Evolutionary conservation across 2,888 invertebrate species (phyloP), one percentile per base, ranked within the genome.

Genomic region (Trypoxylon attenuatum): DNA sequence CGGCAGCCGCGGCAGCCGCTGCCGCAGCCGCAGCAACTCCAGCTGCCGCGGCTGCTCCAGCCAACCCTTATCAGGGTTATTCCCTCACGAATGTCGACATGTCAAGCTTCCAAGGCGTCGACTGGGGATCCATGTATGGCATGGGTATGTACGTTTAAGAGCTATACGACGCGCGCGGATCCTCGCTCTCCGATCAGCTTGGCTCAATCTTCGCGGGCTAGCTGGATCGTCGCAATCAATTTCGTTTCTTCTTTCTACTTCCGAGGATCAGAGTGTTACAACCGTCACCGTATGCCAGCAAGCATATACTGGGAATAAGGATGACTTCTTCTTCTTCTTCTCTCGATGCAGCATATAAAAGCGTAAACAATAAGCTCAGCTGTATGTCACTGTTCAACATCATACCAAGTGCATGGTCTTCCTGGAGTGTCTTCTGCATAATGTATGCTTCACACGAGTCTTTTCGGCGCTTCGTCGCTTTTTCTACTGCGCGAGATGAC

Each of bases 41-140:
- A 74, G 87, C 52, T 77, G 87, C 91, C 80, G 88, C 90, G 67
- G 92, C 91, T 2, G 91, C 93, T 74, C 91, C 92, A 22, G 90
- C 92, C 25, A 93, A 92, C 80, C 91, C 92, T 55, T 92, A 92
- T 85, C 92, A 92, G 81, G 92, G 92, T 46, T 95, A 95, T 88
- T 94, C 94, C 77, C 91, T 96, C 74, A 93, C 95, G 84, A 95
- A 95, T 86, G 94, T 96, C 69, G 96, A 96, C 89, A 96, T 96
- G 96, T 93, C 94, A 67, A 94, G 94, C 85, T 96, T 96, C 91
- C 96, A 96, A 88, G 94, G 94, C 63, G 94, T 96, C 78, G 96
- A 96, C 88, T 96, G 96, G 96, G 92, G 93, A 82, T 93, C 94
- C 81, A 94, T 96, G 94, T 96, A 96, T 88, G 95, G 95, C 83